These are phyloP conservation scores for Copidosoma floridanum DNA, from an alignment of 1,140 invertebrate genomes.

Conservation along the genomic window DNA sequence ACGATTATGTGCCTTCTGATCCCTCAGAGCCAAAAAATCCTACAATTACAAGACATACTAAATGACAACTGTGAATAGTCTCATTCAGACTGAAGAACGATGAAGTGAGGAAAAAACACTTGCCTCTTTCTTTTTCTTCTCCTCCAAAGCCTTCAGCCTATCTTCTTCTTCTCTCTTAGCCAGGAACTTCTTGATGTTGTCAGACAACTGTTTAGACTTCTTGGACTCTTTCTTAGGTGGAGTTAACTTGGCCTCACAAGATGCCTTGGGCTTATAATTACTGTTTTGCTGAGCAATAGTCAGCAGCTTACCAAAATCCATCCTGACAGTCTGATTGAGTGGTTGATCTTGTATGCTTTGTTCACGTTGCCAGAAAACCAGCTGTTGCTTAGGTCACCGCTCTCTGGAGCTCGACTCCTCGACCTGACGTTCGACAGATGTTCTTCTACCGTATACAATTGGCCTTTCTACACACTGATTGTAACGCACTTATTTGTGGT, in stretches of 20 bases:
- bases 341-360: too few species aligned
- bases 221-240: conserved; percentile 79
- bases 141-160: conserved; percentile 63
- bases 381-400: too few species aligned
- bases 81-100: not conserved
- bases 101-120: conserved; percentile 7
- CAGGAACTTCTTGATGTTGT: conserved; percentile 79
- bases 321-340: too few species aligned
- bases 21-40: conserved; percentile 70
- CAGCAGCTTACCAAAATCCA: conserved; percentile 66
- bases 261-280: conserved; percentile 48
- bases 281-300: conserved; percentile 62
- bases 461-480: too few species aligned
- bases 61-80: not conserved
- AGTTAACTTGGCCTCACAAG: conserved; percentile 73
- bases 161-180: conserved; percentile 80
- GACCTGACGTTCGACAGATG: too few species aligned
- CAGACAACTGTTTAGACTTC: conserved; percentile 65
- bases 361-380: too few species aligned
- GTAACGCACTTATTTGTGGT: too few species aligned
- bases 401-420: too few species aligned
- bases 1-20: conserved; percentile 69
- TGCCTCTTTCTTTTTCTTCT: conserved; percentile 64
- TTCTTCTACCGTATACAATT: too few species aligned
- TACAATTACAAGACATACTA: conserved; percentile 35